Conservation (phyloP, 1,140 invertebrate species). For the Uloborus diversus region DNA sequence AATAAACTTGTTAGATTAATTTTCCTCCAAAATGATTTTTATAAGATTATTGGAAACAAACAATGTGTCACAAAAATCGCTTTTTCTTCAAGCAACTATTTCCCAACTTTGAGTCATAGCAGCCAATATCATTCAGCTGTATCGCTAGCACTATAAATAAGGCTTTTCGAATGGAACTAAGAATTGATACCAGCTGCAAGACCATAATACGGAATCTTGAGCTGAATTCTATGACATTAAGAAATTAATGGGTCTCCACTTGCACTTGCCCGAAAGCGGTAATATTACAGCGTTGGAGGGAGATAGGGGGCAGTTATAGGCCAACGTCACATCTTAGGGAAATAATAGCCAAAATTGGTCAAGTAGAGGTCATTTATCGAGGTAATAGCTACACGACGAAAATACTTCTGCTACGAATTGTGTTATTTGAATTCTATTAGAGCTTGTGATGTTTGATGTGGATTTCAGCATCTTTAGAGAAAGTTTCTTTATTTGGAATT, state of each 20-base stretch:
- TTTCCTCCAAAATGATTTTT: too few species aligned
- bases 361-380: slow-evolving; percentile 6
- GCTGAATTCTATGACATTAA: slow-evolving; percentile 27
- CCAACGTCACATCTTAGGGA: slow-evolving; percentile 10
- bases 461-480: too few species aligned
- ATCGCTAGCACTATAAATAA: slow-evolving; percentile 28
- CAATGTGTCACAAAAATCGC: too few species aligned
- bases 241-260: slow-evolving; percentile 33
- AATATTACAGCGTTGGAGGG: slow-evolving; percentile 9
- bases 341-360: slow-evolving; percentile 42
- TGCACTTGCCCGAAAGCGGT: neutral
- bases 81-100: too few species aligned
- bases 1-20: too few species aligned
- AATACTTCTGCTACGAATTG: neutral
- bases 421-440: neutral
- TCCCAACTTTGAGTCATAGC: neutral
- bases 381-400: neutral
- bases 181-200: slow-evolving; percentile 36
- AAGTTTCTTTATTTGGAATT: too few species aligned
- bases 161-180: slow-evolving; percentile 12
- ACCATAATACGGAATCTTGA: slow-evolving; percentile 19
- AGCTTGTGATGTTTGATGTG: too few species aligned
- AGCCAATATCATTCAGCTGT: slow-evolving; percentile 22
- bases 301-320: slow-evolving; percentile 35
- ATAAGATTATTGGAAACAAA: too few species aligned